Base-by-base conservation (phyloP, 92 coral and sea anemone species). In the Phenganax subtilis region DNA sequence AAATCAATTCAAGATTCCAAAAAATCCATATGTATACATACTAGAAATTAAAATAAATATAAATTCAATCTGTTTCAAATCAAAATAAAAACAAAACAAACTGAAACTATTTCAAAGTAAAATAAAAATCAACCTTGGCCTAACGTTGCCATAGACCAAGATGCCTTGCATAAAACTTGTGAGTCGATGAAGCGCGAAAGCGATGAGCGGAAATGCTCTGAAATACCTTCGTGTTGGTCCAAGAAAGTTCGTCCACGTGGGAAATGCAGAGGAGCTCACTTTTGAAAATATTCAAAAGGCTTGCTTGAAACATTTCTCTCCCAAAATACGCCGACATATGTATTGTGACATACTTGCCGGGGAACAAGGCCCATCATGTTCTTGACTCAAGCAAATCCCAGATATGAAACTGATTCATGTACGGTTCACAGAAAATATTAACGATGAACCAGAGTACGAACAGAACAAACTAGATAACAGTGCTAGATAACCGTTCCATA, bases 281-380 rank as follows among this genome's bases (percentile, higher is more conserved):
- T 20, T 20, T 20, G 25, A 20, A 25, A 71, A 71, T 17, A 71
- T 71, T 47, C 76, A 71, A 29, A 71, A 71, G 57, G 76, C 55
- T 53, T 71, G 76, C 54, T 55, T 72, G 20, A 72, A 72, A 54
- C 77, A 72, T 17, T 72, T 72, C 57, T 25, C 77, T 12, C 11
- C 59, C 54, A 72, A 72, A 55, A 72, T 72, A 72, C 6, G 59
- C n/a, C 9, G 59, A 27, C 58, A 30, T 30, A 47, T 44, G 57
- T 72, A 72, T 72, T 72, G 77, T 31, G 57, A 72, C 54, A 17
- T 72, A 72, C 77, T 31, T 72, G 77, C 77, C 9, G 77, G 77
- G 20, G 77, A 72, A 31, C 77, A 72, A 28, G 77, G 59, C 27
- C 59, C 77, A n/a, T 72, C 77, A 9, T 51, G 77, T 72, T 72